These are phyloP conservation scores for Patella depressa DNA, from an alignment of 2,888 invertebrate species.

Conservation along the genomic window DNA sequence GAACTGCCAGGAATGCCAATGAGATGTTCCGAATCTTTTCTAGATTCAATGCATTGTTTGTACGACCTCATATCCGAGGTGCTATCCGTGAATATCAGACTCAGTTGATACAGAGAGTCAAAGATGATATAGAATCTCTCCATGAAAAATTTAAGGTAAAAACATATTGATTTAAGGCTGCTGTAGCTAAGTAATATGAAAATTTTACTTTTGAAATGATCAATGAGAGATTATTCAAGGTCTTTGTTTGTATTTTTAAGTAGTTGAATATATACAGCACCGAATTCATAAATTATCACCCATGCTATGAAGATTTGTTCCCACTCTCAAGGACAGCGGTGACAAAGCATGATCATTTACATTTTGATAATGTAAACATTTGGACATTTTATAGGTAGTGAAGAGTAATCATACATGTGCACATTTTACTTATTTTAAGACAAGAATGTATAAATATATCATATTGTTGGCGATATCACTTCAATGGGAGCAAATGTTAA, in stretches of 20 bases:
- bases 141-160: conserved; percentile 97
- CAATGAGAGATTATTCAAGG: background rate
- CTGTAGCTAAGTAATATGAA: background rate
- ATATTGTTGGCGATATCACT: too few relatives aligned
- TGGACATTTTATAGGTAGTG: too few relatives aligned
- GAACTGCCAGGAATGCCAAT: conserved; percentile 98
- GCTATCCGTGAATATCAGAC: conserved; percentile 99
- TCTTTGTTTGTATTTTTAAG: background rate
- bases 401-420: too few relatives aligned
- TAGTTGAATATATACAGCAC: background rate
- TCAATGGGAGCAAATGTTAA: too few relatives aligned
- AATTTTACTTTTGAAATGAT: conserved; percentile 13
- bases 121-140: conserved; percentile 97
- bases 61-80: conserved; percentile 97
- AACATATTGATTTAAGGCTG: background rate
- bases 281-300: background rate
- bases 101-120: conserved; percentile 97
- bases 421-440: too few relatives aligned
- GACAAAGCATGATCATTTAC: too few relatives aligned
- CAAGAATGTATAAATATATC: too few relatives aligned
- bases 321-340: too few relatives aligned
- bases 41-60: conserved; percentile 98
- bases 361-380: too few relatives aligned
- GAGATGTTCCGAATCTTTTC: conserved; percentile 99
- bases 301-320: background rate